Evolutionary conservation across 2,888 invertebrate genomes (phyloP).

Genomic region (Stenichneumon culpator): DNA sequence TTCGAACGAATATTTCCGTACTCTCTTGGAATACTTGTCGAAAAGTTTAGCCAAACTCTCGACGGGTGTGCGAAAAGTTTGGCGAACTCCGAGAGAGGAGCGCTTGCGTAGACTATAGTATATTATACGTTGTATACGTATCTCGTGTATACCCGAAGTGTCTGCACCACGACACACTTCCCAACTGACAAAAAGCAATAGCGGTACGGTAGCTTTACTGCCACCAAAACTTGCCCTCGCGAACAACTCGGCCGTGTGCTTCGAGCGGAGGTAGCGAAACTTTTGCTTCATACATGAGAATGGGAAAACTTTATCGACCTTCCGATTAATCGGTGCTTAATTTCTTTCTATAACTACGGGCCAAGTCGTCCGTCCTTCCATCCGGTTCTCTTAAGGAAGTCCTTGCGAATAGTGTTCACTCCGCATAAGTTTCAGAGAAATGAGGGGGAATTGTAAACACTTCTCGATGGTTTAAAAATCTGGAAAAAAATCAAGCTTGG

Average conservation of each 20-base stretch:
- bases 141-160: background rate
- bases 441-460: too few relatives aligned
- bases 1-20: conserved; percentile 2
- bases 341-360: background rate
- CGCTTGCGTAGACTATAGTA: background rate
- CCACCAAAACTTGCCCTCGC: conserved; percentile 1
- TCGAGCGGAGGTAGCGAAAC: conserved; percentile 43
- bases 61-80: conserved; percentile 19
- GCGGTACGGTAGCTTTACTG: conserved; percentile 17
- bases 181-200: too few relatives aligned
- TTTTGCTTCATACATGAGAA: conserved; percentile 7
- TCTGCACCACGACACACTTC: too few relatives aligned
- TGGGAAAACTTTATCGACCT: conserved; percentile 30
- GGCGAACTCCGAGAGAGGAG: background rate
- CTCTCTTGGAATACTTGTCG: conserved; percentile 30
- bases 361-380: background rate
- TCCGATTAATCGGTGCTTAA: conserved; percentile 16
- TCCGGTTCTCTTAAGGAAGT: background rate
- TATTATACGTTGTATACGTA: background rate
- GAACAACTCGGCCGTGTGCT: background rate
- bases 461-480: too few relatives aligned
- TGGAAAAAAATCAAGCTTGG: too few relatives aligned
- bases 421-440: too few relatives aligned
- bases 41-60: conserved; percentile 17
- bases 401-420: too few relatives aligned